Evolutionary conservation across 2,113 vertebrate genomes (phyloP), one percentile per base, ranked within the genome.

Genomic region (Stictonetta naevosa): DNA sequence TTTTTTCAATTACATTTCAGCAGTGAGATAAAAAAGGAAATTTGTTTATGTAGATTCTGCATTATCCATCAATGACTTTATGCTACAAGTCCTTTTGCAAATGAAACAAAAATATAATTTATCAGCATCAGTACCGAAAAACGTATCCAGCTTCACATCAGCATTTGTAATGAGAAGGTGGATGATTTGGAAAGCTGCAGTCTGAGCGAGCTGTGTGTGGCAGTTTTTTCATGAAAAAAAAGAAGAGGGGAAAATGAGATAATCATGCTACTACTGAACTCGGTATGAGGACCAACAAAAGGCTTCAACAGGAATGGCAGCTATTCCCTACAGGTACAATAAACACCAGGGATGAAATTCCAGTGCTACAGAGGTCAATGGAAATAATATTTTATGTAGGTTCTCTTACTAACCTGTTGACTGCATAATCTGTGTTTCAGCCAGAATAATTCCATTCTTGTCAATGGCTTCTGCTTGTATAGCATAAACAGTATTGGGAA

Each of bases 401-500:
- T 88, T 71, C 26, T 81, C 42, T 56, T 53, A 91, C 95, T 92
- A 91, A 98, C 98, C 98, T 96, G 97, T 98, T 21, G 88, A 97
- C 17, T 97, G 96, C 86, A 97, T 90, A 3, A 92, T 96, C 58
- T 87, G 93, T 36, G 96, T 96, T 63, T 96, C 96, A 94, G 97
- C 97, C 68, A 99, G 94, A 82, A 96, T 95, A 55, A 93, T 96
- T 69, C 95, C 78, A 21, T 97, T 92, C 87, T 95, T 97, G 91
- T 98, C 98, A 95, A 98, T 92, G 64, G 98, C 98, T 69, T 99
- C 98, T n/a, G 98, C 88, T 88, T 81, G 84, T 95, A 98, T 72
- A 86, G 50, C 95, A 93, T 98, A 98, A 83, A 97, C 36, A 11
- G 98, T 98, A 88, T 98, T 98, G 31, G 98, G 97, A n/a, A 95